Base-by-base conservation (phyloP, 2,888 invertebrate species). In the Anticlea derivata region DNA sequence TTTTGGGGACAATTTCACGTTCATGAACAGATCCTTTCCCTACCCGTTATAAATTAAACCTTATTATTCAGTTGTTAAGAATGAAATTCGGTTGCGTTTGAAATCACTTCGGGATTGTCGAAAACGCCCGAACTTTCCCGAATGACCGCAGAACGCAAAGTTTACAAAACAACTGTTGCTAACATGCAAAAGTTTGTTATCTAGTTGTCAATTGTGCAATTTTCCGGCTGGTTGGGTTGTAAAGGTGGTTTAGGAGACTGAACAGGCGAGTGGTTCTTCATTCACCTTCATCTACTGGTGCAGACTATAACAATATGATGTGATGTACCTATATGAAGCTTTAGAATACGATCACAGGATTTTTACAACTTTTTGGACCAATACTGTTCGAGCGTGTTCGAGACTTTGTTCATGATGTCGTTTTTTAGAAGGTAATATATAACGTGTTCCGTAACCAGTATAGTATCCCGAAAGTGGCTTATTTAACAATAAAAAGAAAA, bases 141-240 rank as follows among this genome's bases (percentile, higher is more conserved):
- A 44, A 26, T 17, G 20, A 55, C 50, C 55, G 30, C 50, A 47
- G 43, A 10, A 27, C 7, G 20, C 6, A 29, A 49, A 53, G 37
- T 50, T 54, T 38, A 26, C 31, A 30, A 44, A 64, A 66, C 68
- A 70, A 68, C 64, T 66, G 70, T 73, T 70, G 63, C 63, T 63
- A 41, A 51, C 22, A 40, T 39, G 20, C 27, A 8, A 22, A 51
- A 72, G 65, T 73, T 68, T 50, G 37, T 51, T 51, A 37, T 51
- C 43, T 55, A 37, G 55, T 64, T 63, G 30, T 55, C 50, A 61
- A 63, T 61, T 64, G 51, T 37, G 20, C 26, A 10, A 31, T 46
- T 46, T 46, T 41, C 8, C 20, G 12, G 10, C 7, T 40, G 20
- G 22, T 23, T 11, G 35, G 40, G 10, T 34, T 38, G 39, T 37